These are phyloP conservation scores for Vollenhovia emeryi DNA, from an alignment of 1,140 invertebrate genomes.

Conservation along the genomic window DNA sequence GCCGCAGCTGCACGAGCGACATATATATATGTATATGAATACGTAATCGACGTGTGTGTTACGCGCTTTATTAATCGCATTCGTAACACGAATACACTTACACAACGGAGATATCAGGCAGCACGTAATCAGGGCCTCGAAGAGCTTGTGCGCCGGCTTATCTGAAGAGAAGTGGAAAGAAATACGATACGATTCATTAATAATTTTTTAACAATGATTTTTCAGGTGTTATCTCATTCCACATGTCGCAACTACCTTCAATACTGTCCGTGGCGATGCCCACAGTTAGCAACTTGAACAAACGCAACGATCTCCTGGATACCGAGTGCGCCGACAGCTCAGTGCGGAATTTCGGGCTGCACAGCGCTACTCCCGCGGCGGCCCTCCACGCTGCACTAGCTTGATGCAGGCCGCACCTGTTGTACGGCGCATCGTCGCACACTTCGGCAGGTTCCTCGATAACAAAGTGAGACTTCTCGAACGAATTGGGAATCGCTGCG, in stretches of 20 bases:
- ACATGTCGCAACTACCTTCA: slow-evolving; percentile 71
- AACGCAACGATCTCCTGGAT: slow-evolving; percentile 66
- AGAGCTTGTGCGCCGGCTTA: slow-evolving; percentile 81
- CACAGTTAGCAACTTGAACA: slow-evolving; percentile 77
- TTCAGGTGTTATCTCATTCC: slow-evolving; percentile 5
- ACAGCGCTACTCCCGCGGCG: slow-evolving; percentile 86
- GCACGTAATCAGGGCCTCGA: slow-evolving; percentile 83
- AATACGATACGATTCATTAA: slow-evolving; percentile 10
- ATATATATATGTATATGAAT: slow-evolving; percentile 8
- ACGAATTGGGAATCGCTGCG: background rate
- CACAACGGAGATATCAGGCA: slow-evolving; percentile 80
- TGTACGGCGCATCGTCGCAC: background rate
- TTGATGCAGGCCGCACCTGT: slow-evolving; percentile 77
- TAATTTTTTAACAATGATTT: background rate
- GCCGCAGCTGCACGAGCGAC: slow-evolving; percentile 73
- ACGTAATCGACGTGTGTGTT: slow-evolving; percentile 47
- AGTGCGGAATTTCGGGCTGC: slow-evolving; percentile 86
- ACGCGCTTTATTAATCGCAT: slow-evolving; percentile 47
- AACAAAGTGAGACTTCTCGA: background rate
- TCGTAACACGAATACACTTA: slow-evolving; percentile 77
- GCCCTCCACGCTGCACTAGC: slow-evolving; percentile 86
- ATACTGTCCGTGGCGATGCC: slow-evolving; percentile 78
- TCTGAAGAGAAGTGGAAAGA: slow-evolving; percentile 74
- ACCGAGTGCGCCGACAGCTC: slow-evolving; percentile 81
- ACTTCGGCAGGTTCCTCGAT: background rate